Base-by-base conservation (phyloP, 2,797 vertebrate genomes). In the Cirrhinus molitorella region DNA sequence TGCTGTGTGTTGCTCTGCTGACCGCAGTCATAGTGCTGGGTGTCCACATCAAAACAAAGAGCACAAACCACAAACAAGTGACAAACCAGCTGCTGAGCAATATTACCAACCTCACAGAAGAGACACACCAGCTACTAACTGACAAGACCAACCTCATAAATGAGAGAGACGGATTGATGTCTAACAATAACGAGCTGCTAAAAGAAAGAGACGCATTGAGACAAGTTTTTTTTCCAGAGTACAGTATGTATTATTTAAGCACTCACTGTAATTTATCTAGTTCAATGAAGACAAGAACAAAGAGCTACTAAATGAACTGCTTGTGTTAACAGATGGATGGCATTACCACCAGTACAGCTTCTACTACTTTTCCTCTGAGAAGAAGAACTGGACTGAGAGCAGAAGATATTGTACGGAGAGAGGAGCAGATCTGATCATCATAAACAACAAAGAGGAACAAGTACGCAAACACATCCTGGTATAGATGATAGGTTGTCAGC, bases 1-100 rank as follows among this genome's bases (percentile, higher is more conserved):
- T 80, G 49, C n/a, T 80, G 65, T 80, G 63, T 28, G 47, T 68
- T 68, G 16, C 55, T 43, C 16, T 80, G 34, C 73, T 84, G 67
- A 65, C 28, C 73, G 59, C 11, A 4, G 21, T 74, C 51, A 43
- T 21, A 49, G 68, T 59, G 21, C n/a, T 83, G 59, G 57, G 37
- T 59, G 25, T 71, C 68, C n/a, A 13, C 57, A 59, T 25, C 57
- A 59, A 17, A 6, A 47, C 14, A 25, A 17, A 74, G 6, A 74
- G 14, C 19, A 2, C 37, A 21, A 3, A 9, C 37, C 37, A 40
- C 37, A 40, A 6, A 40, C 37, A 47, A 49, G 68, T 49, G 45
- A 1, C 3, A 47, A 3, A 47, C 45, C 45, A 14, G 12, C 45
- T 47, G 4, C 7, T 51, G 7, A 19, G 5, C 49, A 51, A 40